phyloP scores from a whole-genome alignment of 2,888 invertebrate species.

The Euspilapteryx auroguttella region DNA sequence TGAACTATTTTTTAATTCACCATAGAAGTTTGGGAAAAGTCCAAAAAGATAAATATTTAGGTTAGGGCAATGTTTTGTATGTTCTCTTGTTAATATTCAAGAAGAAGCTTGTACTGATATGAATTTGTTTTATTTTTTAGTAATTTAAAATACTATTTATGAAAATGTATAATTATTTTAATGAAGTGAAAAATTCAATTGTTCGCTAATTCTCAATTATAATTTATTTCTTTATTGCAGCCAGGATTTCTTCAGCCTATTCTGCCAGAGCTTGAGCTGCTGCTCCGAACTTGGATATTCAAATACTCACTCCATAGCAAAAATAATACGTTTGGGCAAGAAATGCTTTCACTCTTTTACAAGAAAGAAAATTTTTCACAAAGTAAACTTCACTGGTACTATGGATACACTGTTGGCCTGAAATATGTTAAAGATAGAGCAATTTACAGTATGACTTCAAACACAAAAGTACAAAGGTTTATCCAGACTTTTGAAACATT shows the following conservation, averaged over 20 bases:
- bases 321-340: constrained; percentile 81
- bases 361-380: constrained; percentile 59
- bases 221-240: constrained; percentile 32
- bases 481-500: constrained; percentile 59
- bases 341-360: constrained; percentile 77
- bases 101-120: too few relatives aligned
- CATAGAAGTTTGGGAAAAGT: too few relatives aligned
- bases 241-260: constrained; percentile 62
- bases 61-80: too few relatives aligned
- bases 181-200: too few relatives aligned
- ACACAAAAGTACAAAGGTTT: constrained; percentile 43
- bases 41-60: too few relatives aligned
- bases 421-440: constrained; percentile 66
- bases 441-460: constrained; percentile 47
- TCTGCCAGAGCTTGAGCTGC: constrained; percentile 71
- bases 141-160: not conserved
- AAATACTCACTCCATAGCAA: constrained; percentile 69
- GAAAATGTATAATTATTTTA: too few relatives aligned
- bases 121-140: not conserved
- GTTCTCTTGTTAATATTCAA: too few relatives aligned
- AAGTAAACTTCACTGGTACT: constrained; percentile 63
- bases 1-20: not conserved
- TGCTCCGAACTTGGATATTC: constrained; percentile 69
- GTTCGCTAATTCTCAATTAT: too few relatives aligned
- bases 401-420: constrained; percentile 59